Percentiles rank a stretch among this genome's conserved stretches.
Evolutionary conservation across 2,888 invertebrate genomes (phyloP).

Genomic region (Rapana venosa): DNA sequence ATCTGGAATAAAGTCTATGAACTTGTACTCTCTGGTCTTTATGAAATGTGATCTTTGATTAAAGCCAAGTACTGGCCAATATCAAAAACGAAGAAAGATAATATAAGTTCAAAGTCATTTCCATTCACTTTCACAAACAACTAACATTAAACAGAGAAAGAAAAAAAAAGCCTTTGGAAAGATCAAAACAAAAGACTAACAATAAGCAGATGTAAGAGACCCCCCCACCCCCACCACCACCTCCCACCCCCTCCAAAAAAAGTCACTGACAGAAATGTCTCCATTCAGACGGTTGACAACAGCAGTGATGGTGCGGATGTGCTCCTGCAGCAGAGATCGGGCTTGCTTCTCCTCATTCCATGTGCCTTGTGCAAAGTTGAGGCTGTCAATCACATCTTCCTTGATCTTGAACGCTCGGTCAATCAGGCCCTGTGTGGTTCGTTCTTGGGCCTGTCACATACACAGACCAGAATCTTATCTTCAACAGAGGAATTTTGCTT

Average conservation of each 20-base stretch:
- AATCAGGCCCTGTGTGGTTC: conserved; percentile 71
- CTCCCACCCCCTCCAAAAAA: neutral
- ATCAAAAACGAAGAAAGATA: no score
- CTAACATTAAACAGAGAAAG: neutral
- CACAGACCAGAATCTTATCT: neutral
- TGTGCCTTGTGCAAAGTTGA: conserved; percentile 76
- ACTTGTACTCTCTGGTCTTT: no score
- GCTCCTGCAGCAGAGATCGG: conserved; percentile 75
- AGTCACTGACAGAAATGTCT: conserved; percentile 73
- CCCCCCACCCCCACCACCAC: neutral
- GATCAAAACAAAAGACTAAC: no score
- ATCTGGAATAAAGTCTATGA: no score
- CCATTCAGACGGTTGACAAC: conserved; percentile 75
- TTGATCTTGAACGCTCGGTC: conserved; percentile 75
- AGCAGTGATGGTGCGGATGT: conserved; percentile 77
- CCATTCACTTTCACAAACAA: no score
- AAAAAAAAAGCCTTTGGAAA: neutral
- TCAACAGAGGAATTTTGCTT: no score
- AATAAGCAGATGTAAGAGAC: no score
- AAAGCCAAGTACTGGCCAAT: no score
- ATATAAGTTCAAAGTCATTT: no score
- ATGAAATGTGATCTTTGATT: no score
- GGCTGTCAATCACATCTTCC: conserved; percentile 76
- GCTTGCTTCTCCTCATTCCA: conserved; percentile 77
- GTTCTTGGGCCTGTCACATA: conserved; percentile 64